Percentiles rank a stretch among this genome's conserved stretches.
Evolutionary conservation across 2,113 vertebrate species (phyloP).

Genomic region (Tinamus guttatus): DNA sequence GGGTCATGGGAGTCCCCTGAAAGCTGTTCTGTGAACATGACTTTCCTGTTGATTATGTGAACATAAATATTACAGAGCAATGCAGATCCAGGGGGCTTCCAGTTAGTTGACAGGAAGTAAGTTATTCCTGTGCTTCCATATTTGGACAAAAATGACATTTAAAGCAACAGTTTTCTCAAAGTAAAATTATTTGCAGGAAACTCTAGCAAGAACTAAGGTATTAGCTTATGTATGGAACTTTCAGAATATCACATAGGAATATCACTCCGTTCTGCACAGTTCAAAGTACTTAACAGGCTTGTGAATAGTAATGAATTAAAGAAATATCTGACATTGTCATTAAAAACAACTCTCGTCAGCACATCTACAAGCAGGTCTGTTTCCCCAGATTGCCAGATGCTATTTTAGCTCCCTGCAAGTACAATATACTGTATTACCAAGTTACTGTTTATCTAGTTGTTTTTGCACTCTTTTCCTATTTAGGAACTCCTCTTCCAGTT

Average conservation of each 20-base stretch:
- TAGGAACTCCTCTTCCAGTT: background rate
- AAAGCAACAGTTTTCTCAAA: constrained; percentile 52
- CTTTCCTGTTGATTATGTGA: constrained; percentile 40
- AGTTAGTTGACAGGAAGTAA: constrained; percentile 64
- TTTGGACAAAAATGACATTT: constrained; percentile 60
- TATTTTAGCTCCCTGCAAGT: background rate
- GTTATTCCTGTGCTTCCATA: constrained; percentile 63
- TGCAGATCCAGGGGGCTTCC: constrained; percentile 47
- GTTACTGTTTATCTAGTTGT: background rate
- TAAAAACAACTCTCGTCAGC: background rate
- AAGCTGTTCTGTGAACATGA: constrained; percentile 24
- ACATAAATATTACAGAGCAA: constrained; percentile 28
- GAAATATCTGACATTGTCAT: background rate
- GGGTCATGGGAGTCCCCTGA: constrained; percentile 68
- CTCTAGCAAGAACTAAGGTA: constrained; percentile 40
- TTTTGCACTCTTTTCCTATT: background rate
- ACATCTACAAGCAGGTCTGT: background rate
- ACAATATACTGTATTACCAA: background rate
- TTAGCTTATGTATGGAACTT: constrained; percentile 55
- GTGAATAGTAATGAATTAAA: background rate
- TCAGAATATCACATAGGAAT: background rate
- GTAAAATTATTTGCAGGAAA: constrained; percentile 48
- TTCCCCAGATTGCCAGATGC: background rate
- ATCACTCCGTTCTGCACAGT: background rate
- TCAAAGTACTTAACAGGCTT: background rate